Evolutionary conservation across 2,113 vertebrate species (phyloP).

Genomic region (Nesoenas mayeri): DNA sequence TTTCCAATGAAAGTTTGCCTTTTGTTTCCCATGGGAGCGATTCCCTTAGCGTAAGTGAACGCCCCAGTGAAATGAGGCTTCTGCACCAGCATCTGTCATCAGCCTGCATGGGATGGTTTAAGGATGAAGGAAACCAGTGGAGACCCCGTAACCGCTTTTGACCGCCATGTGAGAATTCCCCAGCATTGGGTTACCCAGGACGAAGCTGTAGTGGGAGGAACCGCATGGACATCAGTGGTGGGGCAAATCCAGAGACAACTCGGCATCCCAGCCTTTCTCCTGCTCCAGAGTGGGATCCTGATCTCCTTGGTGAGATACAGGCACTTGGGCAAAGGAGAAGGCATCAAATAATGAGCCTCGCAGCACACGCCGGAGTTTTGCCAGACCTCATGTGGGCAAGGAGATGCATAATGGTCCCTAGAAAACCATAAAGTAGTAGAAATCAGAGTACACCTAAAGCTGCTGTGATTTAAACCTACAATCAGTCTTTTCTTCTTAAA

Average conservation of each 20-base stretch:
- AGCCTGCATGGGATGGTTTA: not conserved
- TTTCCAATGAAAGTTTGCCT: conserved; percentile 23
- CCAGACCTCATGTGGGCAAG: not conserved
- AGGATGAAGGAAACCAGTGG: not conserved
- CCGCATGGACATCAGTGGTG: not conserved
- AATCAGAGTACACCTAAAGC: not conserved
- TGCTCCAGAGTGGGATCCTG: not conserved
- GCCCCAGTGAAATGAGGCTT: not conserved
- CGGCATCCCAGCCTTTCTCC: not conserved
- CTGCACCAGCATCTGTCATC: not conserved
- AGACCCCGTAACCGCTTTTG: not conserved
- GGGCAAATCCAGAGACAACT: not conserved
- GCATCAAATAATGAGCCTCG: not conserved
- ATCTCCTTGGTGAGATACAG: not conserved
- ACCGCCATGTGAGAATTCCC: not conserved
- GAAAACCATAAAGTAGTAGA: not conserved
- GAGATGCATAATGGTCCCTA: not conserved
- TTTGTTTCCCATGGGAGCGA: not conserved
- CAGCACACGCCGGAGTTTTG: not conserved
- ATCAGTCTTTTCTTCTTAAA: not conserved
- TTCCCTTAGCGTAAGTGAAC: conserved; percentile 5
- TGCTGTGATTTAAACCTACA: not conserved
- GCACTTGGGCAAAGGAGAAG: not conserved
- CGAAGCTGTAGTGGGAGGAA: not conserved
- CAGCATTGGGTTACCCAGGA: accelerated